Conservation (phyloP, 1,140 invertebrate species). For the Vollenhovia emeryi region DNA sequence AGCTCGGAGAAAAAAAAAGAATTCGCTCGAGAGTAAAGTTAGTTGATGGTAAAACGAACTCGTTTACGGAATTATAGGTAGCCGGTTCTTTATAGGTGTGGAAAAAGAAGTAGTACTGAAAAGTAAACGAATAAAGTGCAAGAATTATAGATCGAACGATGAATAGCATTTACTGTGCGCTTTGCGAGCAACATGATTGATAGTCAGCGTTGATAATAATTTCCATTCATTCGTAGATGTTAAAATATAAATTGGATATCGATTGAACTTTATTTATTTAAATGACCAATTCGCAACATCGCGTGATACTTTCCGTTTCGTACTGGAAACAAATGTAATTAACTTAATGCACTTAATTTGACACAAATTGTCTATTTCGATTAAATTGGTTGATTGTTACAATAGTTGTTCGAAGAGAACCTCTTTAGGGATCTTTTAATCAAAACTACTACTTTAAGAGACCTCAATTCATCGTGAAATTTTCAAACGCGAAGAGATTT, state of each 20-base stretch:
- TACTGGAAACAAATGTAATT: not conserved
- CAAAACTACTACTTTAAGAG: not conserved
- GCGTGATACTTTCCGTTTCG: not conserved
- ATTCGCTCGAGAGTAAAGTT: constrained; percentile 53
- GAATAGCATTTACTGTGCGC: not conserved
- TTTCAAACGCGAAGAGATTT: not conserved
- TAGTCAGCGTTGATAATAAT: not conserved
- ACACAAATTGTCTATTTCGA: constrained; percentile 21
- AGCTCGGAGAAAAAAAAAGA: constrained; percentile 2
- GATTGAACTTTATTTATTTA: not conserved
- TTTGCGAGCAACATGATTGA: not conserved
- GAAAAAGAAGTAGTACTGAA: not conserved
- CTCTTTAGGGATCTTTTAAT: not conserved
- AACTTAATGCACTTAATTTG: not conserved
- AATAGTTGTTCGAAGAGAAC: not conserved
- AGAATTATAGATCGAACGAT: not conserved
- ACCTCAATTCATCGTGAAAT: constrained; percentile 19
- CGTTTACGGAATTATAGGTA: constrained; percentile 51
- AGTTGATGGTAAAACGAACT: constrained; percentile 54
- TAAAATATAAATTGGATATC: not conserved
- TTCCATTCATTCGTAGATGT: not conserved
- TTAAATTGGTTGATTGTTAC: constrained; percentile 6
- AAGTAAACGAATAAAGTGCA: constrained; percentile 23
- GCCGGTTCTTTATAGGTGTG: constrained; percentile 29
- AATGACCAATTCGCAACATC: not conserved